Conservation (phyloP, 1,140 invertebrate species). For the Hydropsyche tenuis region DNA sequence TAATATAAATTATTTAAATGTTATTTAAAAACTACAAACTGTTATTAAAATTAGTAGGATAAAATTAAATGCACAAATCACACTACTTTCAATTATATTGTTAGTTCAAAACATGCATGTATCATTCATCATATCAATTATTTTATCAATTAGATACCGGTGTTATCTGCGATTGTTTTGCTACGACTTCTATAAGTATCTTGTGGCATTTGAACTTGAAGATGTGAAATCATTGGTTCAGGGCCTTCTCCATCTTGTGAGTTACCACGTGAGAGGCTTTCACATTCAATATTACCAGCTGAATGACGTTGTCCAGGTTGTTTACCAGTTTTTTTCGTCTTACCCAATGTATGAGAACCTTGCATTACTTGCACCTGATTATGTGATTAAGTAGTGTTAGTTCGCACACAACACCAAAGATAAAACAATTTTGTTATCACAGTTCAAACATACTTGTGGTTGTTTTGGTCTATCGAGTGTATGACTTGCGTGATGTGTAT, state of each 20-base stretch:
- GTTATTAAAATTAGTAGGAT: not conserved
- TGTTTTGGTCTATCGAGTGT: slow-evolving; percentile 68
- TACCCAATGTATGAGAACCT: slow-evolving; percentile 74
- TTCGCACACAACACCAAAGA: no score
- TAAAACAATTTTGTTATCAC: slow-evolving; percentile 6
- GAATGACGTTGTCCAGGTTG: slow-evolving; percentile 80
- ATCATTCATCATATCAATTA: no score
- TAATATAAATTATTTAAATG: slow-evolving; percentile 12
- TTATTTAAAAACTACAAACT: slow-evolving; percentile 1
- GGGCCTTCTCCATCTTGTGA: slow-evolving; percentile 63
- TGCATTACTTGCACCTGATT: slow-evolving; percentile 67
- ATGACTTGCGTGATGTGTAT: slow-evolving; percentile 59
- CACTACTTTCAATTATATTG: no score
- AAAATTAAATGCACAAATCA: not conserved
- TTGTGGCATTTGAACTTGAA: slow-evolving; percentile 57
- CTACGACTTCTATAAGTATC: slow-evolving; percentile 80
- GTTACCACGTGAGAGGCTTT: slow-evolving; percentile 70
- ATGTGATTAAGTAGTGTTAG: no score
- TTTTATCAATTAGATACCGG: slow-evolving; percentile 61
- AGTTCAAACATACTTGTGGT: slow-evolving; percentile 54
- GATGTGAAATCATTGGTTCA: slow-evolving; percentile 55
- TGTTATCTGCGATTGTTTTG: slow-evolving; percentile 86
- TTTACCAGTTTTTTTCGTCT: slow-evolving; percentile 74
- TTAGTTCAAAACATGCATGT: no score
- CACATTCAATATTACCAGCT: slow-evolving; percentile 86